Evolutionary conservation across 2,888 invertebrate genomes (phyloP).

Genomic region (Acanthococcus lagerstroemiae): DNA sequence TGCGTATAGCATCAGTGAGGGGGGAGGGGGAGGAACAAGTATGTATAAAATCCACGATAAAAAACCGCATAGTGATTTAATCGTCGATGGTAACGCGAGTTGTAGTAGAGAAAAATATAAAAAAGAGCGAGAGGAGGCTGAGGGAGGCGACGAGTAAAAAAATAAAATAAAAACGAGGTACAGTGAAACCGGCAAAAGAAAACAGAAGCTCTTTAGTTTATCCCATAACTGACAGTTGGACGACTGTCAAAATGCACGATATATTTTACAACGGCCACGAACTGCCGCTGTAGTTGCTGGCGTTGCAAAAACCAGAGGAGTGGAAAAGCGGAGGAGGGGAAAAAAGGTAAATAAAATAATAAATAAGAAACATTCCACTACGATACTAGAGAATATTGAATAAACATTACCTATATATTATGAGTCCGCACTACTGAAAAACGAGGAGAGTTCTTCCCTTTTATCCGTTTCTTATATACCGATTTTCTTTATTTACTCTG

Average conservation of each 20-base stretch:
- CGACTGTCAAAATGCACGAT: slow-evolving; percentile 27
- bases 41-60: too few species aligned
- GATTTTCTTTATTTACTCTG: slow-evolving; percentile 29
- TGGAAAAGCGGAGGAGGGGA: not conserved
- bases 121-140: not conserved
- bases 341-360: slow-evolving; percentile 19
- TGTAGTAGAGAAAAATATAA: not conserved
- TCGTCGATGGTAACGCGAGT: not conserved
- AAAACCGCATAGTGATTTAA: slow-evolving; percentile 8
- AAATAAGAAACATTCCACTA: slow-evolving; percentile 19
- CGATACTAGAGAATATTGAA: slow-evolving; percentile 24
- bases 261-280: slow-evolving; percentile 21
- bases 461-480: slow-evolving; percentile 4
- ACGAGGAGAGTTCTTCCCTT: slow-evolving; percentile 13
- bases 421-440: slow-evolving; percentile 14
- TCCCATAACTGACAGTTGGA: slow-evolving; percentile 18
- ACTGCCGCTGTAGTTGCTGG: not conserved
- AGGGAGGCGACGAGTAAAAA: not conserved
- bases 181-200: slow-evolving; percentile 14
- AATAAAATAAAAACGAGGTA: not conserved
- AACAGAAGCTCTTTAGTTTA: slow-evolving; percentile 26
- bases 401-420: slow-evolving; percentile 28
- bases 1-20: too few species aligned
- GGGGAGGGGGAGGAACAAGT: too few species aligned
- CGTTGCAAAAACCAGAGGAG: not conserved